Evolutionary conservation across 30 jellyfish, hydroid and myxozoan genomes (phyloP).

Genomic region (Turritopsis dohrnii): DNA sequence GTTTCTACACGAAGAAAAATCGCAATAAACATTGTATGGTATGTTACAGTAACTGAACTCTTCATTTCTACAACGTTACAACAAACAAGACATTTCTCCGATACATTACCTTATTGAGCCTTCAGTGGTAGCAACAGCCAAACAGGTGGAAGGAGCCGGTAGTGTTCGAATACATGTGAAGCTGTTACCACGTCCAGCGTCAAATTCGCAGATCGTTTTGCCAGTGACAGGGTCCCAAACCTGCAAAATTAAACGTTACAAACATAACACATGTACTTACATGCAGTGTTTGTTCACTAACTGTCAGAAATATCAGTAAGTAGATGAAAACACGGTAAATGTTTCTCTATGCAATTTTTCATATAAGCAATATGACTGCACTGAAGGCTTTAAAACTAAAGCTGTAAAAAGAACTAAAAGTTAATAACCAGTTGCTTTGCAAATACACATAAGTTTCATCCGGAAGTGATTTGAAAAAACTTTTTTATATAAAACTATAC

Average conservation of each 20-base stretch:
- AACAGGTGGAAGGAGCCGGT: conserved; percentile 73
- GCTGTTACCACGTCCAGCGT: conserved; percentile 47
- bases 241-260: conserved; percentile 22
- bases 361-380: no score
- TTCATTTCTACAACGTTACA: no score
- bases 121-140: conserved; percentile 88
- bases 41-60: no score
- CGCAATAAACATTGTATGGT: no score
- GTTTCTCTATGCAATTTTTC: no score
- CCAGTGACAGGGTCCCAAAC: conserved; percentile 89
- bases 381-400: no score
- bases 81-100: neutral
- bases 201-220: conserved; percentile 42
- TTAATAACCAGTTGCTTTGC: no score
- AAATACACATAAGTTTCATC: no score
- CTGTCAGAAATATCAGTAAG: no score
- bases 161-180: conserved; percentile 64
- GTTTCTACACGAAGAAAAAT: neutral
- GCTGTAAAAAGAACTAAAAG: no score
- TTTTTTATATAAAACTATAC: no score
- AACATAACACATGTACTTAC: neutral
- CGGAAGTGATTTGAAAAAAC: no score
- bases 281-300: neutral
- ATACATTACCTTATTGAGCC: conserved; percentile 56
- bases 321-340: neutral